phyloP scores from a whole-genome alignment of 2,888 invertebrate species.

The Aspidiotus rigidus region DNA sequence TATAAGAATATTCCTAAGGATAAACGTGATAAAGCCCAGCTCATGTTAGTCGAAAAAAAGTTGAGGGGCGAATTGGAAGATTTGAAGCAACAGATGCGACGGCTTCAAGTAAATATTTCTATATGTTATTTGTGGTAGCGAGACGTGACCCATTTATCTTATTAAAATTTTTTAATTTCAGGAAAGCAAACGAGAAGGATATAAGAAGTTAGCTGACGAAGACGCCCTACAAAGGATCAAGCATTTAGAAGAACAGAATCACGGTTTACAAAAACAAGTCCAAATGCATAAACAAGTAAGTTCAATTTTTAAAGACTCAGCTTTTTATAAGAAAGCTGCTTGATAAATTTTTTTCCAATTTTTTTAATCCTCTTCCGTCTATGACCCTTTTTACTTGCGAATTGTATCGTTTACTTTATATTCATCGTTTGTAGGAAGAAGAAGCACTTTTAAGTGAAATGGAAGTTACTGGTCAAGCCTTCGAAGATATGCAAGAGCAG shows the following conservation, averaged over 20 bases:
- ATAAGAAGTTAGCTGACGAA: slow-evolving; percentile 85
- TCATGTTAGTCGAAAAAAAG: slow-evolving; percentile 92
- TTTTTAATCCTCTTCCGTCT: background rate
- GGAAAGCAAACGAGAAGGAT: slow-evolving; percentile 78
- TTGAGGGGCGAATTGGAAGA: slow-evolving; percentile 83
- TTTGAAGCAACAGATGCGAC: slow-evolving; percentile 71
- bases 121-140: no score
- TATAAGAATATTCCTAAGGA: slow-evolving; percentile 96
- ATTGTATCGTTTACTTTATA: background rate
- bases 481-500: slow-evolving; percentile 99
- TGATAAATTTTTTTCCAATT: slow-evolving; percentile 1
- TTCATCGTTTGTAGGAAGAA: slow-evolving; percentile 69
- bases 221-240: slow-evolving; percentile 90
- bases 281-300: slow-evolving; percentile 70
- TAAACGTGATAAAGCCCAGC: slow-evolving; percentile 87
- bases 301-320: slow-evolving; percentile 16
- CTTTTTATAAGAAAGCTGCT: slow-evolving; percentile 12
- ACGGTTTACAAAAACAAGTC: slow-evolving; percentile 82
- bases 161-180: background rate
- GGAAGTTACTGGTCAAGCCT: slow-evolving; percentile 98
- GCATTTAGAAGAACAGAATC: slow-evolving; percentile 85
- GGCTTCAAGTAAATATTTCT: slow-evolving; percentile 56
- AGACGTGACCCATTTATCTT: no score
- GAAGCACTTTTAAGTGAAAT: slow-evolving; percentile 95
- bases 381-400: background rate